These are phyloP conservation scores for Lissocephala sabroskyi DNA, from an alignment of 2,888 invertebrate species.

Conservation along the genomic window DNA sequence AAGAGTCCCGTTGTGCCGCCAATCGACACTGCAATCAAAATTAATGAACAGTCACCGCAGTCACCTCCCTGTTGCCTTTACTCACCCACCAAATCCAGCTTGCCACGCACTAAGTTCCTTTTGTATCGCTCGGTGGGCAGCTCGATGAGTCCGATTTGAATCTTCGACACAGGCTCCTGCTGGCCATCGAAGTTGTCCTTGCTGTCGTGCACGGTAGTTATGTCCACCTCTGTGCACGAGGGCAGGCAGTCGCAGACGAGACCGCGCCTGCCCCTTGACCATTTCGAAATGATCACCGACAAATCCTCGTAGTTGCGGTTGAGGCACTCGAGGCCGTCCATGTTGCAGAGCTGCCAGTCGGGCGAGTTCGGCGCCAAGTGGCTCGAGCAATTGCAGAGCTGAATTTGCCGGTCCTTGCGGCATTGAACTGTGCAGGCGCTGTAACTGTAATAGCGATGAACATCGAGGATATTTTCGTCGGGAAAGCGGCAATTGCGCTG, in stretches of 20 bases:
- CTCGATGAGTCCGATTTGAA: constrained; percentile 78
- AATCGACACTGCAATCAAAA: constrained; percentile 75
- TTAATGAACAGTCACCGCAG: constrained; percentile 29
- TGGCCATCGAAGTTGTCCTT: constrained; percentile 64
- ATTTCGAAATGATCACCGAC: constrained; percentile 78
- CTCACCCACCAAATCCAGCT: constrained; percentile 82
- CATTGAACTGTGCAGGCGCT: constrained; percentile 83
- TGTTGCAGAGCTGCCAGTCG: constrained; percentile 75
- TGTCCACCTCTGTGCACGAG: constrained; percentile 81
- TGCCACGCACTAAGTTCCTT: constrained; percentile 81
- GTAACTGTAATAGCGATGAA: constrained; percentile 81
- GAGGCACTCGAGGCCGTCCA: constrained; percentile 79
- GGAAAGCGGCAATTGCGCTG: constrained; percentile 82
- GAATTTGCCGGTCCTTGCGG: constrained; percentile 77
- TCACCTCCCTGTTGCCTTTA: constrained; percentile 10
- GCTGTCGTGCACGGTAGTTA: constrained; percentile 75
- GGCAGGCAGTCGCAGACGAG: constrained; percentile 80
- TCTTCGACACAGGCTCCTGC: constrained; percentile 69
- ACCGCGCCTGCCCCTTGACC: constrained; percentile 77
- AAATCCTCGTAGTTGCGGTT: constrained; percentile 77
- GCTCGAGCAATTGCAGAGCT: constrained; percentile 79
- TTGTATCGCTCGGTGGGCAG: constrained; percentile 81
- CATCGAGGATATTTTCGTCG: constrained; percentile 77
- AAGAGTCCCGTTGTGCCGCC: constrained; percentile 80
- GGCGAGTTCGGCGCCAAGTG: constrained; percentile 79